Conservation (phyloP, 1,140 invertebrate genomes). For the Cyclargus thomasi region DNA sequence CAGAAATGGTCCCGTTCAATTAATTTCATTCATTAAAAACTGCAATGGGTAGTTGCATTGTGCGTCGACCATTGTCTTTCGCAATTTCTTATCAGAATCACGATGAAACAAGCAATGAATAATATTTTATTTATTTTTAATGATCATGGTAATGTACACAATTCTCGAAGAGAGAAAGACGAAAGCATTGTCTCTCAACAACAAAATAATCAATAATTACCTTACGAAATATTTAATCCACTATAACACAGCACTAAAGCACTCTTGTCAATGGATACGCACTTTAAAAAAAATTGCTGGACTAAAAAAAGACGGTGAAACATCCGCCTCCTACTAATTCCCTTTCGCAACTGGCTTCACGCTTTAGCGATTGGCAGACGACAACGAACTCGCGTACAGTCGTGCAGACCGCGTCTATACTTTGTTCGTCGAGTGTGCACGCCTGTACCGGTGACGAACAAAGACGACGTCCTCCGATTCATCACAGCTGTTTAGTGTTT, state of each 20-base stretch:
- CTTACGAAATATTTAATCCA: neutral
- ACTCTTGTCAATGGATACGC: constrained; percentile 21
- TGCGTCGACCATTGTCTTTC: neutral
- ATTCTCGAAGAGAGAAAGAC: neutral
- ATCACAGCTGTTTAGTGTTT: constrained; percentile 66
- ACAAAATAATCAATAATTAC: constrained; percentile 1
- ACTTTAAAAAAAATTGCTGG: constrained; percentile 23
- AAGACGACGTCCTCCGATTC: constrained; percentile 46
- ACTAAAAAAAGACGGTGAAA: constrained; percentile 17
- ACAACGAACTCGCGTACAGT: constrained; percentile 28
- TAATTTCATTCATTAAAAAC: neutral
- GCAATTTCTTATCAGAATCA: neutral
- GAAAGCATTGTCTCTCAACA: neutral
- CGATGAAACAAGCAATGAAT: neutral
- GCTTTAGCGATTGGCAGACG: constrained; percentile 17
- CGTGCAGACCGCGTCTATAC: constrained; percentile 22
- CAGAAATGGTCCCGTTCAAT: neutral
- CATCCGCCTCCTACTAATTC: constrained; percentile 18
- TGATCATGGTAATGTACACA: neutral
- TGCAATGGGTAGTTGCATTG: neutral
- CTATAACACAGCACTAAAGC: constrained; percentile 3
- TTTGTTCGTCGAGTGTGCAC: constrained; percentile 20
- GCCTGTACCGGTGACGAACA: constrained; percentile 40
- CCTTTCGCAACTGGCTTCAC: constrained; percentile 28
- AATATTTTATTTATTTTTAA: neutral